Evolutionary conservation across 2,888 invertebrate species (phyloP), one percentile per base, ranked within the genome.

Genomic region (Lasioglossum villosulum): DNA sequence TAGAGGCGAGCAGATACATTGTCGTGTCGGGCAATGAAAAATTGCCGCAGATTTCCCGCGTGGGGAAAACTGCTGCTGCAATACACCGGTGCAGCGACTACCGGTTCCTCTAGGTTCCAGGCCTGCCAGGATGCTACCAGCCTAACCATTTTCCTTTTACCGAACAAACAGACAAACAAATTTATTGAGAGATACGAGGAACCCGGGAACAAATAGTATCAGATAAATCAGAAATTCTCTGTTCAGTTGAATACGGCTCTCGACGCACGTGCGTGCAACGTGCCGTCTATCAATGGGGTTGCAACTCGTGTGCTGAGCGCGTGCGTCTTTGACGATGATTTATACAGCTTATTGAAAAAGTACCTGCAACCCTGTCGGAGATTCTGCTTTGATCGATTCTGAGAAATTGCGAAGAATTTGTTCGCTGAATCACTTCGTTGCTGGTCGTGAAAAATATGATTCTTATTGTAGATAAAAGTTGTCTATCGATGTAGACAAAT

Each of bases 11-110:
- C 86, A 90, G 90, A 92, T 92, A 91, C 92, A 92, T 91, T 90
- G 91, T 91, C 92, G 91, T 83, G 92, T 92, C 92, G 88, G 86
- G 91, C 89, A 92, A 92, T 91, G 92, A 91, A 91, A 91, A 91
- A 91, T 91, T 92, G 91, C 91, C 90, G 84, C 87, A 88, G 92
- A 91, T 91, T 92, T 91, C 89, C 92, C 90, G 91, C 27, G 66
- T 83, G 88, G 92, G 92, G 89, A 87, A 92, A 92, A 89, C 87
- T 83, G 86, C 83, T 73, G 90, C 84, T 75, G 84, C 87, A 56
- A 84, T 84, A 79, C 89, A 56, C 83, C 86, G 81, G 82, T 52
- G 75, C 71, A 84, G 78, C 80, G 45, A 16, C 82, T 80, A 68
- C 75, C 12, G 48, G 16, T 71, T 68, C 59, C 75, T 78, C 74